phyloP scores from a whole-genome alignment of 2,113 vertebrate genomes.

The Hippopotamus amphibius region DNA sequence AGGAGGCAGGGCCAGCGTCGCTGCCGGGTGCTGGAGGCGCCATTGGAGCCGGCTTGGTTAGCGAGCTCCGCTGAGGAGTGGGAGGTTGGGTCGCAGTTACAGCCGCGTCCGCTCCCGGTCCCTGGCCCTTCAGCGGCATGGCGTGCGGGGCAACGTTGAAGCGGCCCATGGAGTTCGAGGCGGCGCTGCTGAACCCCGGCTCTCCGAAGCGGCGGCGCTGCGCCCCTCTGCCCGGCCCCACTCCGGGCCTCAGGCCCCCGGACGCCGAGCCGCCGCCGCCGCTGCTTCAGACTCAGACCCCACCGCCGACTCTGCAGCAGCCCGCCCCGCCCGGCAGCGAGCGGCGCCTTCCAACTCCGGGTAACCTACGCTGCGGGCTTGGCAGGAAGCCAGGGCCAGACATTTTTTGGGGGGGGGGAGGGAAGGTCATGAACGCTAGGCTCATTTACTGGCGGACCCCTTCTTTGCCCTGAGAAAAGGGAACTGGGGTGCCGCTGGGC shows the following conservation, averaged over 20 bases:
- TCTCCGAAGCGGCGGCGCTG: conserved; percentile 94
- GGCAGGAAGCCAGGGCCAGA: conserved; percentile 84
- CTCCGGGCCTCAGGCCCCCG: conserved; percentile 88
- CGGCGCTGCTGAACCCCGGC: conserved; percentile 94
- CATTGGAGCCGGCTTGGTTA: conserved; percentile 77
- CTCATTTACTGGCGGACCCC: not conserved
- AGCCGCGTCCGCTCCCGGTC: not conserved
- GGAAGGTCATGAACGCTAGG: not conserved
- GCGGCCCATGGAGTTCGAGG: conserved; percentile 95
- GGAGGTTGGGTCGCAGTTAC: not conserved
- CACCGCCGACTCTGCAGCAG: conserved; percentile 57
- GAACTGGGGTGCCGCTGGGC: conserved; percentile 71
- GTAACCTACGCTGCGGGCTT: conserved; percentile 74
- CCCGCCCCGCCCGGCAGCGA: conserved; percentile 73
- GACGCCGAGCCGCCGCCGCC: conserved; percentile 86
- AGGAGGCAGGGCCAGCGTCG: conserved; percentile 43
- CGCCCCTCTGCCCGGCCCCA: conserved; percentile 91
- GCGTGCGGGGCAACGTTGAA: conserved; percentile 95
- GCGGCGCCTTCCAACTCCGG: conserved; percentile 81
- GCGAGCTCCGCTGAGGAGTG: conserved; percentile 64
- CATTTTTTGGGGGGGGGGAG: not conserved
- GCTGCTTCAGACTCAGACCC: conserved; percentile 71
- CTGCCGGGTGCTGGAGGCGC: conserved; percentile 78
- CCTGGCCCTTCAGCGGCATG: conserved; percentile 84
- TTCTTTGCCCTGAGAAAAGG: conserved; percentile 62